Evolutionary conservation across 2,888 invertebrate species (phyloP), one percentile per base, ranked within the genome.

Genomic region (Macrosoma leucophasiata): DNA sequence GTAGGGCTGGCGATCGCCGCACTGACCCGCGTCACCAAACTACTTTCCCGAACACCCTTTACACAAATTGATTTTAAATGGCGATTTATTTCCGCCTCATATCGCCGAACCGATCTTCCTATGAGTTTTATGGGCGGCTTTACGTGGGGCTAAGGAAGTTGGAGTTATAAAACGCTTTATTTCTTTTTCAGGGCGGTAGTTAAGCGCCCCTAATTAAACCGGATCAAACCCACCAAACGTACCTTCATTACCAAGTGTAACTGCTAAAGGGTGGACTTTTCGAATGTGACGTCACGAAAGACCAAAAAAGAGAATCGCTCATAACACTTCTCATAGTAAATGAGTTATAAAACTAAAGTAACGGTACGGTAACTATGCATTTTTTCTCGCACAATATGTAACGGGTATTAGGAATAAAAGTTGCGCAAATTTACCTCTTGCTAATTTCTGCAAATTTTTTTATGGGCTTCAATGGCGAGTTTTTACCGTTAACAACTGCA

Each of bases 61-160:
- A 82, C 82, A 84, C 84, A 84, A 84, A 84, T 84, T 84, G 84
- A 81, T 82, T 84, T 84, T 82, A 84, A 84, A 84, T 76, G 73
- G 77, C 81, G 77, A 81, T 79, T 82, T 82, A 82, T 82, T 82
- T 84, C 84, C 79, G 79, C 71, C 75, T 62, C 84, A 84, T 84
- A 82, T 84, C 84, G 71, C 62, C 64, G 64, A 73, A 66, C 84
- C 81, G 77, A 82, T 82, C 84, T 81, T 74, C 64, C 71, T 75
- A 73, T 73, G 74, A 78, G 76, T 77, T 81, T 81, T 79, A 84
- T 78, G 69, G 70, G 53, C 60, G 74, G 77, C 73, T 77, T 78
- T 77, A 75, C 69, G 65, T 66, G 57, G 79, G 81, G 75, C 75
- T 77, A 73, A 79, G 69, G 74, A 79, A 77, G 72, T 73, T 67